These are phyloP conservation scores for Bombus breviceps DNA, from an alignment of 1,140 invertebrate genomes.

Conservation along the genomic window DNA sequence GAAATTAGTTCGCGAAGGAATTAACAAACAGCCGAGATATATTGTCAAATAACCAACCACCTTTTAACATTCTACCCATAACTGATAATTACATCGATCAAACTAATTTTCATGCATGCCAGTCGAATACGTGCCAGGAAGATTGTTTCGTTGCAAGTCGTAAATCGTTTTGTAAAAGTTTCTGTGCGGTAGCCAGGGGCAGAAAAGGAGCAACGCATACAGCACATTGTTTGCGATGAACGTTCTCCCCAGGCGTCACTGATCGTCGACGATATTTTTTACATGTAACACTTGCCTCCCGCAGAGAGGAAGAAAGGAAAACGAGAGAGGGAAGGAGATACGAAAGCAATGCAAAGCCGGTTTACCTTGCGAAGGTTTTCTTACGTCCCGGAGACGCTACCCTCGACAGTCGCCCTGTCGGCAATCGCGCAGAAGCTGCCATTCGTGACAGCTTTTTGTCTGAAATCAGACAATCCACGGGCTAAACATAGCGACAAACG, in stretches of 20 bases:
- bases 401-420: slow-evolving; percentile 7
- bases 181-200: not conserved
- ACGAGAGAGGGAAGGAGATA: slow-evolving; percentile 1
- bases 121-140: not conserved
- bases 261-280: slow-evolving; percentile 21
- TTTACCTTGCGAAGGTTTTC: slow-evolving; percentile 78
- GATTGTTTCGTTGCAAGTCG: not conserved
- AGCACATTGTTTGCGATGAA: slow-evolving; percentile 31
- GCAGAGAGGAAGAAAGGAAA: slow-evolving; percentile 25
- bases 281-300: not conserved
- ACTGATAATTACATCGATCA: not conserved
- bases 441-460: slow-evolving; percentile 21
- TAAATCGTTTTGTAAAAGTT: slow-evolving; percentile 28
- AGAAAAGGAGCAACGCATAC: slow-evolving; percentile 25
- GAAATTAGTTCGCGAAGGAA: not conserved
- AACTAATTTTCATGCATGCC: not conserved
- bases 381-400: slow-evolving; percentile 60
- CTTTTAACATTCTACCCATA: not conserved
- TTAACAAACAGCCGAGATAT: not conserved
- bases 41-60: not conserved
- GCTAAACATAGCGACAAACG: slow-evolving; percentile 20
- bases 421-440: slow-evolving; percentile 11
- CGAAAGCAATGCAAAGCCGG: slow-evolving; percentile 66
- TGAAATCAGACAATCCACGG: not conserved
- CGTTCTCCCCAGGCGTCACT: slow-evolving; percentile 9